phyloP scores from a whole-genome alignment of 2,797 vertebrate species.

The Ptychobarbus kaznakovi region DNA sequence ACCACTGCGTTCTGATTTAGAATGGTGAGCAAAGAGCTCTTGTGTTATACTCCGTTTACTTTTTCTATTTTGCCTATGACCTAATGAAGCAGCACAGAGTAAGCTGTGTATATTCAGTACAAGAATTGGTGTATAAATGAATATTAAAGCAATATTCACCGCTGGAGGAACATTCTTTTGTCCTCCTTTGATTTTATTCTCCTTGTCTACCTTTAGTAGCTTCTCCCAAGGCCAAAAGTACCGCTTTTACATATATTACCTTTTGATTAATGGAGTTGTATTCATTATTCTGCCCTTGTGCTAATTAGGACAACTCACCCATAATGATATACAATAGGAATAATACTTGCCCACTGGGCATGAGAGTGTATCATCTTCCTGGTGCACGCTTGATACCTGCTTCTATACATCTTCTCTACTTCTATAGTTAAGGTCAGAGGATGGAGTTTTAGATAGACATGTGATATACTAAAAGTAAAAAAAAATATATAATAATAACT shows the following conservation, averaged over 20 bases:
- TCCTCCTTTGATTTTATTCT: slow-evolving; percentile 75
- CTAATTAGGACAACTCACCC: slow-evolving; percentile 83
- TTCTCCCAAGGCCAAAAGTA: slow-evolving; percentile 80
- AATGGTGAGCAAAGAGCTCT: slow-evolving; percentile 58
- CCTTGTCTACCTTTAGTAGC: slow-evolving; percentile 64
- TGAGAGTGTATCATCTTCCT: slow-evolving; percentile 73
- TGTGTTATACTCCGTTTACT: slow-evolving; percentile 59
- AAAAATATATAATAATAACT: too few species aligned
- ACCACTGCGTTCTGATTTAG: slow-evolving; percentile 60
- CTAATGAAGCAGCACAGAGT: slow-evolving; percentile 65
- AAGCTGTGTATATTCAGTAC: slow-evolving; percentile 74
- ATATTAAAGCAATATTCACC: slow-evolving; percentile 74
- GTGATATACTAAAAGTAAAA: not conserved
- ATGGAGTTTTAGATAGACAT: not conserved
- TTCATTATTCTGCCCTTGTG: slow-evolving; percentile 86
- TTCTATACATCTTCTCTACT: slow-evolving; percentile 23
- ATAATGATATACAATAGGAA: slow-evolving; percentile 86
- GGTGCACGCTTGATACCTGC: slow-evolving; percentile 59
- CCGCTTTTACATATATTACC: slow-evolving; percentile 89
- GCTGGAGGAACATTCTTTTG: slow-evolving; percentile 57
- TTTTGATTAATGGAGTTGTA: slow-evolving; percentile 88
- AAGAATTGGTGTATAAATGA: slow-evolving; percentile 75
- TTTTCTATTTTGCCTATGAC: slow-evolving; percentile 59
- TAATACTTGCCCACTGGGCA: slow-evolving; percentile 85
- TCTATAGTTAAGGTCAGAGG: slow-evolving; percentile 10